Conservation (phyloP, 1,140 invertebrate species). For the Holcopasites calliopsidis region DNA sequence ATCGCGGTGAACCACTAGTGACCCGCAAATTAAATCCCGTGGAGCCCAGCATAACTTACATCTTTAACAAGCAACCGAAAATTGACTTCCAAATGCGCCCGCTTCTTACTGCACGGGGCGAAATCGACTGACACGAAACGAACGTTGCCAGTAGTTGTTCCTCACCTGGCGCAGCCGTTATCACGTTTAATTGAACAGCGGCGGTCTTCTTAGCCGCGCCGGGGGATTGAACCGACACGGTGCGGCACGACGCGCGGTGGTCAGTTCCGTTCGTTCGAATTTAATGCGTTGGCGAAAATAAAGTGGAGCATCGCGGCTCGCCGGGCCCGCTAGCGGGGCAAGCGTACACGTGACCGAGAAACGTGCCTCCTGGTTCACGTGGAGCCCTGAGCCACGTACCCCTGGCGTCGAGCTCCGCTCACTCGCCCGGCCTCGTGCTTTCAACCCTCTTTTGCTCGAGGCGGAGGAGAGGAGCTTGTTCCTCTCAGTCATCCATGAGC, state of each 20-base stretch:
- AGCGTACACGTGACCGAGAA: conserved; percentile 71
- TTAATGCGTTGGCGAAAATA: conserved; percentile 14
- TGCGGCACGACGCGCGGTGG: too few species aligned
- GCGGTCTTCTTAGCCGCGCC: too few species aligned
- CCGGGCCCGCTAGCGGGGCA: conserved; percentile 16
- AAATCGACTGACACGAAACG: background rate
- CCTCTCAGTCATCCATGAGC: conserved; percentile 62
- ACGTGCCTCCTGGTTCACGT: conserved; percentile 74
- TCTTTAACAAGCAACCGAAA: conserved; percentile 14
- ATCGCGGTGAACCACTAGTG: background rate
- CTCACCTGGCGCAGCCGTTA: too few species aligned
- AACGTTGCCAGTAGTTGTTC: too few species aligned
- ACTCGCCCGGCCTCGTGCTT: conserved; percentile 50
- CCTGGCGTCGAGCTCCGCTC: conserved; percentile 40
- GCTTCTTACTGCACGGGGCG: background rate
- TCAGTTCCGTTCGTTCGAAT: conserved; percentile 1
- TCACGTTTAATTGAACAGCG: too few species aligned
- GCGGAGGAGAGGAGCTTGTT: conserved; percentile 53
- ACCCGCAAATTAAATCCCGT: conserved; percentile 31
- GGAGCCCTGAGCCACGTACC: conserved; percentile 53
- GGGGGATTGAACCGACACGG: too few species aligned
- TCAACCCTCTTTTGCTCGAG: conserved; percentile 60
- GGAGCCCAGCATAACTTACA: background rate
- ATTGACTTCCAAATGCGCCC: conserved; percentile 7
- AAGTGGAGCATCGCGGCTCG: conserved; percentile 1